These are phyloP conservation scores for Gallinago nigripennis DNA, from an alignment of 2,797 vertebrate genomes.

Conservation along the genomic window DNA sequence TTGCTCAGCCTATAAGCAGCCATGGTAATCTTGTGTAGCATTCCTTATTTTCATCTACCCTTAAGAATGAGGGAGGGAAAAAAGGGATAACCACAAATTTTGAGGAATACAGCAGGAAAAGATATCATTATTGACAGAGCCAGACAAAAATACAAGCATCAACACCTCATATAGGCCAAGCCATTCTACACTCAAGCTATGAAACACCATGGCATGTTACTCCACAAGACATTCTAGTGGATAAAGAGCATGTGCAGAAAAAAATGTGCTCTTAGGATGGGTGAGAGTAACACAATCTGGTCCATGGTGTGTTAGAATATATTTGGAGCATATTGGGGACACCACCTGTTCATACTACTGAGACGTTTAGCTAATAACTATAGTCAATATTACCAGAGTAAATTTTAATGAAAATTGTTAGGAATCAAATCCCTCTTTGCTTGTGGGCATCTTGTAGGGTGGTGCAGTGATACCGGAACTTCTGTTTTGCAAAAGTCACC, in stretches of 20 bases:
- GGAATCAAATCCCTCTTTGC: neutral
- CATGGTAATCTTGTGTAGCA: neutral
- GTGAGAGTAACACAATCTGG: neutral
- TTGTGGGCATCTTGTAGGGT: neutral
- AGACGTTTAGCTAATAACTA: neutral
- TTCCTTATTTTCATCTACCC: neutral
- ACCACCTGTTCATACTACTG: neutral
- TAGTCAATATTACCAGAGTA: neutral
- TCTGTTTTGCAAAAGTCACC: neutral
- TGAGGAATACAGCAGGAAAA: neutral
- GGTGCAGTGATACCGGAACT: neutral
- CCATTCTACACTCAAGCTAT: neutral
- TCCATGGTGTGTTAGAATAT: neutral
- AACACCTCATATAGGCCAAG: neutral
- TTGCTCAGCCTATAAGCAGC: neutral
- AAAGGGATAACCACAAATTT: neutral
- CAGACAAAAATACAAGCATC: neutral
- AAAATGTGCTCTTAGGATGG: neutral
- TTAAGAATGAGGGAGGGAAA: neutral
- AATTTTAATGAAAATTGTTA: neutral
- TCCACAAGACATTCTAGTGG: neutral
- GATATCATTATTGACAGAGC: neutral
- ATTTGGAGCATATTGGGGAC: neutral
- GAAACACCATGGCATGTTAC: neutral
- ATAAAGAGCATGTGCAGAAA: neutral